Percentiles rank a stretch among this genome's conserved stretches.
phyloP scores from a whole-genome alignment of 2,888 invertebrate species.

The Agriopis aurantiaria region DNA sequence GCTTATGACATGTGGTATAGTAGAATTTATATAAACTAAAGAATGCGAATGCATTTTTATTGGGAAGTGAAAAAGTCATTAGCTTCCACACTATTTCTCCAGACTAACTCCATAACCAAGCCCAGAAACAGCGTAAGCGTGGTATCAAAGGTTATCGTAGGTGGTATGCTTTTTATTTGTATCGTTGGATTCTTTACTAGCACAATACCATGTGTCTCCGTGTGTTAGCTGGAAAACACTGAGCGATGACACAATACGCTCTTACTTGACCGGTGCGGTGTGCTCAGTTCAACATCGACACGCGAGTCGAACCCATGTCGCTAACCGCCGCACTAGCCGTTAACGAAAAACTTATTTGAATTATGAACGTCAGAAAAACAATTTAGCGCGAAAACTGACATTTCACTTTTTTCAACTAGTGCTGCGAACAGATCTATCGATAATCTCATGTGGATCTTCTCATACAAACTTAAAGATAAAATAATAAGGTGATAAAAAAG shows the following conservation, averaged over 20 bases:
- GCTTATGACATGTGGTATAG: no score
- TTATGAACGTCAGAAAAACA: constrained; percentile 37
- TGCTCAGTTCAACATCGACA: constrained; percentile 71
- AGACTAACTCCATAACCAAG: no score
- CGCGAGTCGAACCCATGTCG: constrained; percentile 67
- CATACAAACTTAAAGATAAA: constrained; percentile 51
- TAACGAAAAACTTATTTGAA: constrained; percentile 56
- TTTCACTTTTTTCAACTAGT: constrained; percentile 44
- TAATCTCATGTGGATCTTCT: constrained; percentile 35
- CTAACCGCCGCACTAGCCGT: constrained; percentile 53
- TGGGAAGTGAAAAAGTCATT: no score
- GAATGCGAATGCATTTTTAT: no score
- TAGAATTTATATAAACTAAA: no score
- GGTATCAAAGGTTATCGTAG: no score
- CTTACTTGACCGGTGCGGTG: constrained; percentile 72
- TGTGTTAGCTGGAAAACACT: constrained; percentile 62
- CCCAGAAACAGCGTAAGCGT: no score
- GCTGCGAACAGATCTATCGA: constrained; percentile 18
- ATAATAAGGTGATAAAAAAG: constrained; percentile 65
- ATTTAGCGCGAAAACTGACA: constrained; percentile 50
- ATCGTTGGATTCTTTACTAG: no score
- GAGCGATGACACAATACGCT: constrained; percentile 68
- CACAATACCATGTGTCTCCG: constrained; percentile 37
- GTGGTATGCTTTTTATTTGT: no score
- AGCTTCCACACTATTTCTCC: no score